These are phyloP conservation scores for Epistrophe eligans DNA, from an alignment of 2,888 invertebrate species.

Conservation along the genomic window DNA sequence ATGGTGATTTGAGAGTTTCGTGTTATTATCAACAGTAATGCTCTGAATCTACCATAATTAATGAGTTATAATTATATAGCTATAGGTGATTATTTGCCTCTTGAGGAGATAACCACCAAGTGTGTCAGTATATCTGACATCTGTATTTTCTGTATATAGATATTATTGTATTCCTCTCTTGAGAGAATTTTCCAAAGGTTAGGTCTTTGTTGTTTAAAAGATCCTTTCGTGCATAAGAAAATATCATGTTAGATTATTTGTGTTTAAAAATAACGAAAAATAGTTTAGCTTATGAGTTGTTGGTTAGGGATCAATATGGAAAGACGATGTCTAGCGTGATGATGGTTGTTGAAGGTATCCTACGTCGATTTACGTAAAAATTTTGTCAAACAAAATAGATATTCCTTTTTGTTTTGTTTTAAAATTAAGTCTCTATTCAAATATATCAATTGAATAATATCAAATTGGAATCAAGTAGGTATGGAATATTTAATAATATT, in stretches of 20 bases:
- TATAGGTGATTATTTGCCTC: conserved; percentile 65
- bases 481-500: no score
- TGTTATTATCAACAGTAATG: conserved; percentile 55
- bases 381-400: no score
- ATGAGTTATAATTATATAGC: conserved; percentile 56
- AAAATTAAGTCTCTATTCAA: no score
- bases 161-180: background rate
- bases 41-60: conserved; percentile 64
- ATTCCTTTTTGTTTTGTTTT: no score
- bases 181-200: background rate
- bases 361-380: no score
- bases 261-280: no score
- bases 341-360: no score
- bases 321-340: no score
- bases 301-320: no score
- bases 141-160: background rate
- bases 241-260: background rate
- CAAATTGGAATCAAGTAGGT: no score
- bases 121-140: conserved; percentile 37
- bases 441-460: no score
- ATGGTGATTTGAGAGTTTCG: conserved; percentile 36
- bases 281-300: no score
- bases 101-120: conserved; percentile 62
- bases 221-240: background rate
- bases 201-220: background rate